Evolutionary conservation across 2,113 vertebrate species (phyloP).

Genomic region (Microcebus griseorufus): DNA sequence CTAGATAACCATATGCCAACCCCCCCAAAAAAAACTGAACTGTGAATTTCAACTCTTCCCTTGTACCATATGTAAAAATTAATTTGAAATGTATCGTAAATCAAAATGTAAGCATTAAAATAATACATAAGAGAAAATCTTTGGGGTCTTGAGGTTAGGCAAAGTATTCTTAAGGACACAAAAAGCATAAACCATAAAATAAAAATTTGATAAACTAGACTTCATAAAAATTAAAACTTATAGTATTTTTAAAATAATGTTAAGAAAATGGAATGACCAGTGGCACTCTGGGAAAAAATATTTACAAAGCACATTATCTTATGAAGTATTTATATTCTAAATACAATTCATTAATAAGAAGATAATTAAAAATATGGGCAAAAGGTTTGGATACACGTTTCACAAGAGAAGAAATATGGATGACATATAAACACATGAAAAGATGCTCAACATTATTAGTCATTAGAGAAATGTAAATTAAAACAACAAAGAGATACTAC

Average conservation of each 20-base stretch:
- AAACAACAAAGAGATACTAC: neutral
- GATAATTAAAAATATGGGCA: neutral
- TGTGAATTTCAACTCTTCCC: neutral
- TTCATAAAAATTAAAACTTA: neutral
- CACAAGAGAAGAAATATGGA: conserved; percentile 1
- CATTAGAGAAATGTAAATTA: conserved; percentile 1
- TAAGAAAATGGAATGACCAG: conserved; percentile 18
- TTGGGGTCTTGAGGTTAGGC: neutral
- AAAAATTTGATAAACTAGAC: neutral
- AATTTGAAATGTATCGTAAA: conserved; percentile 1
- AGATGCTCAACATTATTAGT: neutral
- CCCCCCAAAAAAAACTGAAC: no score
- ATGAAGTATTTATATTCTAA: conserved; percentile 13
- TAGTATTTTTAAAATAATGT: neutral
- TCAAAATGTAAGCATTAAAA: neutral
- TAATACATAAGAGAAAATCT: neutral
- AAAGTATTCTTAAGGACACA: neutral
- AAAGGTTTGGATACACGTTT: neutral
- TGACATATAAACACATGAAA: conserved; percentile 12
- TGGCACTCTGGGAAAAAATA: neutral
- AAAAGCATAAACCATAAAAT: neutral
- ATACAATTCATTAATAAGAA: neutral
- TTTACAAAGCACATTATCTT: conserved; percentile 3
- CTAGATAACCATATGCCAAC: neutral
- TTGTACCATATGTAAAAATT: neutral